These are phyloP conservation scores for Merops nubicus DNA, from an alignment of 2,113 vertebrate species.

Conservation along the genomic window DNA sequence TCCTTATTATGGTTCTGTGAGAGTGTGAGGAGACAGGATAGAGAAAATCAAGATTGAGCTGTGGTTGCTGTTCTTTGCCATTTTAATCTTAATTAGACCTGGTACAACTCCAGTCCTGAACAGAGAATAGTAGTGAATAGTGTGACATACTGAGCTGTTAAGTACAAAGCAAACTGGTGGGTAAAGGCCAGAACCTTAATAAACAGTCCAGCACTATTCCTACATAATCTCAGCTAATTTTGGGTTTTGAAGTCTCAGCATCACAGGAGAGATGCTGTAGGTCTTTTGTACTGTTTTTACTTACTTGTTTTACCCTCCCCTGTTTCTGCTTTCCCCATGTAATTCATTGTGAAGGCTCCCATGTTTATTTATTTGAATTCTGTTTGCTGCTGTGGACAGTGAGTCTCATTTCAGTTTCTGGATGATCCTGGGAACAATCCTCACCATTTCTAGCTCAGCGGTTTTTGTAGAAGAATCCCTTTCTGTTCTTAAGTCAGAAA, in stretches of 20 bases:
- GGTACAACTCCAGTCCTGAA: neutral
- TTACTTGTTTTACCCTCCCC: neutral
- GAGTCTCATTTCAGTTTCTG: neutral
- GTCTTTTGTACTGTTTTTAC: neutral
- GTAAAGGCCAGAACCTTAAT: neutral
- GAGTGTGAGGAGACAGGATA: neutral
- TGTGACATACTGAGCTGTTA: neutral
- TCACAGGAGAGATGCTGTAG: neutral
- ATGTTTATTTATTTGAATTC: neutral
- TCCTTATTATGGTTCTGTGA: neutral
- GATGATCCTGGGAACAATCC: neutral
- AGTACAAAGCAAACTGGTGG: neutral
- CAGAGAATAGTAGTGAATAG: neutral
- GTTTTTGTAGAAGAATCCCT: neutral
- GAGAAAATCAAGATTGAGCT: neutral
- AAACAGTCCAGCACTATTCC: neutral
- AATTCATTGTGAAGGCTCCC: neutral
- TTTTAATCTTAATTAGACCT: neutral
- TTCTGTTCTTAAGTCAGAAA: slow-evolving; percentile 22
- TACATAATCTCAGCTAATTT: neutral
- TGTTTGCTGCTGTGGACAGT: neutral
- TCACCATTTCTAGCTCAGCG: neutral
- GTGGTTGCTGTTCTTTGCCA: neutral
- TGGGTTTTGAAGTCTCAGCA: neutral
- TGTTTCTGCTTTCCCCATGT: neutral